phyloP scores from a whole-genome alignment of 1,140 invertebrate genomes.

The Lasioglossum albipes region DNA sequence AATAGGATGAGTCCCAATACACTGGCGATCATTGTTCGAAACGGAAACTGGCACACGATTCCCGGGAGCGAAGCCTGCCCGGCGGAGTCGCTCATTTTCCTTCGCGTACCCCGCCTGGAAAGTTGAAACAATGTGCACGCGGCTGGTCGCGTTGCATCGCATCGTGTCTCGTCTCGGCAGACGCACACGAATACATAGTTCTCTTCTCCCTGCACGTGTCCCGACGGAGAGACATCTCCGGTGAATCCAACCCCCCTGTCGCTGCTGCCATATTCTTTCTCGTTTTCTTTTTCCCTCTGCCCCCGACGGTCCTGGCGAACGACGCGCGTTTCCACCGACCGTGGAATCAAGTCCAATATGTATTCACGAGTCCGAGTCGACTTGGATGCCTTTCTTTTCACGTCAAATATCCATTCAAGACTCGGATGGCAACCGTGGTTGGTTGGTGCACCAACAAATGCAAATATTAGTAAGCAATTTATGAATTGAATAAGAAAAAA shows the following conservation, averaged over 20 bases:
- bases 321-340: too few relatives aligned
- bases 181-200: not conserved
- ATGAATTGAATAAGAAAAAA: too few relatives aligned
- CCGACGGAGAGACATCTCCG: slow-evolving; percentile 6
- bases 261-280: not conserved
- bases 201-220: slow-evolving; percentile 15
- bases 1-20: not conserved
- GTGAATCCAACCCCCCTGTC: slow-evolving; percentile 25
- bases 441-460: too few relatives aligned
- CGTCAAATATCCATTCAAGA: too few relatives aligned
- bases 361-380: too few relatives aligned
- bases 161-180: not conserved
- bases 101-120: slow-evolving; percentile 37
- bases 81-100: slow-evolving; percentile 36
- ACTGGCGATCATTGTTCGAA: not conserved
- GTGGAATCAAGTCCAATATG: too few relatives aligned
- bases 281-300: not conserved
- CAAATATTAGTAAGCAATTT: too few relatives aligned
- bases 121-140: slow-evolving; percentile 9
- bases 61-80: slow-evolving; percentile 1
- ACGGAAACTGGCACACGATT: slow-evolving; percentile 22
- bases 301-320: not conserved
- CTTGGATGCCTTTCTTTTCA: too few relatives aligned
- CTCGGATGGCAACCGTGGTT: too few relatives aligned
- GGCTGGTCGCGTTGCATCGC: not conserved